Evolutionary conservation across 2,888 invertebrate species (phyloP).

Genomic region (Torymus tubicola): DNA sequence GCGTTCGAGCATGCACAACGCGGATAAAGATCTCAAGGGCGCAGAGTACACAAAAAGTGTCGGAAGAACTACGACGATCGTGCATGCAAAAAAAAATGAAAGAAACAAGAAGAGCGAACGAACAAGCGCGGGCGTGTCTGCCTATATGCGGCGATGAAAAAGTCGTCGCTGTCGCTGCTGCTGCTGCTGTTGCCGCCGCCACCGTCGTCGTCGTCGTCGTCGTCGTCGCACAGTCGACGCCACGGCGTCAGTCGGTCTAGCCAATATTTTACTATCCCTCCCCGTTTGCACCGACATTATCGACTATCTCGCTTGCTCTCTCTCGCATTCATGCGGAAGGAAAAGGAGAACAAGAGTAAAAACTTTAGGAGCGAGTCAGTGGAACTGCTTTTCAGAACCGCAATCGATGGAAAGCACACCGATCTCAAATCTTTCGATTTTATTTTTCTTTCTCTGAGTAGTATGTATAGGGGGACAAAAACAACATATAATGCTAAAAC

Average conservation of each 20-base stretch:
- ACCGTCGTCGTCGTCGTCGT: conserved; percentile 15
- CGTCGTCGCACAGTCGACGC: conserved; percentile 18
- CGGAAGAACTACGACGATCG: background rate
- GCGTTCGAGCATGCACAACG: no score
- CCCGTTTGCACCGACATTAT: conserved; percentile 35
- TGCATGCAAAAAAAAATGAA: background rate
- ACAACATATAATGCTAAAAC: background rate
- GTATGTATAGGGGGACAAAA: background rate
- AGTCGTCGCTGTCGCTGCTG: conserved; percentile 21
- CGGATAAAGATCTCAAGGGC: conserved; percentile 34
- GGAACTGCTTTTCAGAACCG: conserved; percentile 16
- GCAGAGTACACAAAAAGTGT: background rate
- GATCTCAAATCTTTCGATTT: conserved; percentile 8
- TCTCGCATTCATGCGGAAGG: conserved; percentile 26
- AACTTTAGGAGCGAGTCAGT: conserved; percentile 28
- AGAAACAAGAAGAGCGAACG: conserved; percentile 9
- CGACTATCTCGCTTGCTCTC: conserved; percentile 25
- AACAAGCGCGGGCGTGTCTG: background rate
- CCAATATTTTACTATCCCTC: conserved; percentile 72
- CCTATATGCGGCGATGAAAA: conserved; percentile 40
- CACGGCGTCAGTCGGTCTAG: conserved; percentile 72
- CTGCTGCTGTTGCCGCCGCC: background rate
- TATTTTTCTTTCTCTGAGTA: background rate
- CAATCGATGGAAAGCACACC: conserved; percentile 32
- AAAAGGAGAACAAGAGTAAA: conserved; percentile 40